Evolutionary conservation across 2,113 vertebrate species (phyloP).

Genomic region (Tor tambroides): DNA sequence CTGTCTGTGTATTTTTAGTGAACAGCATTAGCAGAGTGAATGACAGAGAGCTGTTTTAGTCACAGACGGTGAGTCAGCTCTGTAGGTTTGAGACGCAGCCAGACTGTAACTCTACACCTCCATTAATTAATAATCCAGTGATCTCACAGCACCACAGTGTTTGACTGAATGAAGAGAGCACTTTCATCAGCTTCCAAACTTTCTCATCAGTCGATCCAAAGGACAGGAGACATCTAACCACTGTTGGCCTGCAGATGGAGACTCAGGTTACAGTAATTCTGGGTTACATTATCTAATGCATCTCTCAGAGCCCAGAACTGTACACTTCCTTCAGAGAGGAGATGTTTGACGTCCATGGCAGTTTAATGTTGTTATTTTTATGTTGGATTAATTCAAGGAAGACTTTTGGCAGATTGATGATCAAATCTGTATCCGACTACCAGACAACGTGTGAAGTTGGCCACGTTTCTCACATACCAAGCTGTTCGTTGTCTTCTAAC

Average conservation of each 20-base stretch:
- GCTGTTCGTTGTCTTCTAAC: neutral
- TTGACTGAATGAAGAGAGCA: neutral
- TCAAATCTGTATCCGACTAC: neutral
- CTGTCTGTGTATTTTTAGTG: neutral
- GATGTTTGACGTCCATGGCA: neutral
- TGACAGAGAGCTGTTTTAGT: neutral
- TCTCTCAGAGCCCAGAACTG: neutral
- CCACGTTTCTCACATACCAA: neutral
- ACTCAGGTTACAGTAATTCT: neutral
- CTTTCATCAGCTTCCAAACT: neutral
- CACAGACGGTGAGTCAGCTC: neutral
- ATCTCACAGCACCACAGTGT: slow-evolving; percentile 13
- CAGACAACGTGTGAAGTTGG: neutral
- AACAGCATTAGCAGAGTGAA: neutral
- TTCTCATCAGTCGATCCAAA: neutral
- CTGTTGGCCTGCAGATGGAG: neutral
- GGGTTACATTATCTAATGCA: neutral
- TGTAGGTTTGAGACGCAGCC: neutral
- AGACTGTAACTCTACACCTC: slow-evolving; percentile 37
- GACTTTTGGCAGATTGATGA: neutral
- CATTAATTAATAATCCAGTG: slow-evolving; percentile 71
- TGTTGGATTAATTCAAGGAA: neutral
- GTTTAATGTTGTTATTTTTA: neutral
- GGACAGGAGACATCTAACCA: neutral
- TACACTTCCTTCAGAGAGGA: neutral